A percentile compares a stretch with the other conserved stretches of the same genome.
Evolutionary conservation across 2,113 vertebrate genomes (phyloP).

Genomic region (Chloebia gouldiae): DNA sequence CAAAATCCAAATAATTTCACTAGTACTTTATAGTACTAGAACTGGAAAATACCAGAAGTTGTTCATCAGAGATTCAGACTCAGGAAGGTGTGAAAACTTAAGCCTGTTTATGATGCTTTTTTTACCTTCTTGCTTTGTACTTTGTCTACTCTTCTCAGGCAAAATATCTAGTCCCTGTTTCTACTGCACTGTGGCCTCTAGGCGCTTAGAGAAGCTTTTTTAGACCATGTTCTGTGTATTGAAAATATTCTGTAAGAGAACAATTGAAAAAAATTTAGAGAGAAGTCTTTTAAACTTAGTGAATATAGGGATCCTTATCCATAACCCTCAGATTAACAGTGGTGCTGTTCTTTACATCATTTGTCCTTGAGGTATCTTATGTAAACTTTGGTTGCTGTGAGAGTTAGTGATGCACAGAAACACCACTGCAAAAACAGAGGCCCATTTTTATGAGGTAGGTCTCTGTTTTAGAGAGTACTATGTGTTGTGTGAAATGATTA

Average conservation of each 20-base stretch:
- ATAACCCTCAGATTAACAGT: neutral
- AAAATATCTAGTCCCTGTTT: neutral
- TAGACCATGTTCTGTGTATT: neutral
- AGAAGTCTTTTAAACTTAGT: neutral
- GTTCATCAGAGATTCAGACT: neutral
- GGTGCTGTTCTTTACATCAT: neutral
- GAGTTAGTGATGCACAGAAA: neutral
- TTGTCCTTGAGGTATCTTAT: neutral
- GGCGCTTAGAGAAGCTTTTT: neutral
- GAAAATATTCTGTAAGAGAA: neutral
- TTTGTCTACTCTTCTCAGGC: neutral
- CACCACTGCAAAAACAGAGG: neutral
- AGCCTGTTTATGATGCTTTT: neutral
- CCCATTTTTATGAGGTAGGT: neutral
- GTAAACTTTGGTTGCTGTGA: neutral
- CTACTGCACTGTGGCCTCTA: neutral
- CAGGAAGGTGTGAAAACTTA: neutral
- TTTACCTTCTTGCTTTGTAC: neutral
- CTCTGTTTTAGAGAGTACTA: conserved; percentile 11
- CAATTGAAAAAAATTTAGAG: neutral
- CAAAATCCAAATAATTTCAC: neutral
- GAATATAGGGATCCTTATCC: neutral
- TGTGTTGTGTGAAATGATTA: neutral
- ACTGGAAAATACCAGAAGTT: neutral
- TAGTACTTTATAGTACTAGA: neutral